A percentile compares a stretch with the other conserved stretches of the same genome.
These are phyloP conservation scores for Jordanella pulchra DNA, from an alignment of 2,797 vertebrate species.

Conservation along the genomic window DNA sequence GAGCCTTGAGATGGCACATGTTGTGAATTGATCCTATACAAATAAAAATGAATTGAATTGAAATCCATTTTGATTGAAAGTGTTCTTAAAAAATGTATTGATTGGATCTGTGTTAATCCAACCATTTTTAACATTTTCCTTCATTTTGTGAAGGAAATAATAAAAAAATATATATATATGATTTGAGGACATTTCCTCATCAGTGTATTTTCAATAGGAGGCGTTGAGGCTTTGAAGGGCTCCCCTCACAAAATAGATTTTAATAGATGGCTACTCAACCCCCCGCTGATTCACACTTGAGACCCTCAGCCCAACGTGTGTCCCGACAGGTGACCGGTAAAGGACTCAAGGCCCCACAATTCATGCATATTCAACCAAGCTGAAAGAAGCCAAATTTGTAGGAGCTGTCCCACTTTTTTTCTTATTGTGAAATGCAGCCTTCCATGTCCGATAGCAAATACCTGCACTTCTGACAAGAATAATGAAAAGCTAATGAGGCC, in stretches of 20 bases:
- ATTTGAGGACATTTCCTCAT: constrained; percentile 1
- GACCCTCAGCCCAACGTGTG: constrained; percentile 60
- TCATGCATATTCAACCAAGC: constrained; percentile 76
- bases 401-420: constrained; percentile 31
- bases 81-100: too few species aligned
- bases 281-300: constrained; percentile 49
- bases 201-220: constrained; percentile 10
- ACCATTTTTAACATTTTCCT: neutral
- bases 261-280: constrained; percentile 56
- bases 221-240: constrained; percentile 53
- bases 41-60: too few species aligned
- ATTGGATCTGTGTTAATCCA: neutral
- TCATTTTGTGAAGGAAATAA: neutral
- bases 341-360: constrained; percentile 55
- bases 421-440: constrained; percentile 11
- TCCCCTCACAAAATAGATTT: constrained; percentile 33
- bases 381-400: constrained; percentile 58
- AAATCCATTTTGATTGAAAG: too few species aligned
- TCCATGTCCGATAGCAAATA: constrained; percentile 5
- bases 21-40: too few species aligned
- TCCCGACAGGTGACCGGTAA: constrained; percentile 58
- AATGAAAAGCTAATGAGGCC: constrained; percentile 33
- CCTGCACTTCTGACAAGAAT: constrained; percentile 14
- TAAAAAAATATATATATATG: neutral
- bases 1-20: too few species aligned